Base-by-base conservation (phyloP, 2,113 vertebrate genomes). In the Cyrtonyx montezumae region DNA sequence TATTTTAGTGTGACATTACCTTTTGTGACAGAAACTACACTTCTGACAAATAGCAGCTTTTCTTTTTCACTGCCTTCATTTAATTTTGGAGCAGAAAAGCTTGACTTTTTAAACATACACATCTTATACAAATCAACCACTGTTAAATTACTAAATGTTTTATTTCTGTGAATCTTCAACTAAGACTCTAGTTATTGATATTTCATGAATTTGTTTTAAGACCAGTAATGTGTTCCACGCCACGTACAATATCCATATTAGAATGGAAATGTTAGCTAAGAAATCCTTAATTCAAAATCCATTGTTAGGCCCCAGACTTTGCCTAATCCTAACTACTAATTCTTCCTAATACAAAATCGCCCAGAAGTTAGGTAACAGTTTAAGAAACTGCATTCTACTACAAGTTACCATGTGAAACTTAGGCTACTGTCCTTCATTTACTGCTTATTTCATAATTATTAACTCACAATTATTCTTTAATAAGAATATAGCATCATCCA, bases 381-480 rank as follows among this genome's bases (percentile, higher is more conserved):
- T 49, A n/a, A n/a, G 59, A 69, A 91, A 79, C 5, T 46, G 68
- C 55, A 79, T 32, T 81, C 32, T 65, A 23, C 43, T 53, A 2
- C 30, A 76, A 73, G 37, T 82, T 76, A 87, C 17, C 75, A 36
- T 16, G 79, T 11, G 4, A 81, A 78, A 69, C 26, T 63, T 80
- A 46, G 76, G 30, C 55, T 69, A 49, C 12, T 37, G 18, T 40
- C 40, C 56, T 81, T 69, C 5, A 2, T 58, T 84, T 75, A 65
- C 30, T 28, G 8, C 26, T 81, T 78, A 85, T 61, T 83, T 94
- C 25, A 34, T 51, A 40, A 25, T 46, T 62, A 88, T 48, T 76
- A 63, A 80, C 3, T 42, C 21, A 58, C 4, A 77, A 34, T 34
- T 23, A n/a, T 69, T 79, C 48, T 40, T 66, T 73, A 65, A 68